Conservation (phyloP, 2,797 vertebrate species). For the Hydrolagus colliei region DNA sequence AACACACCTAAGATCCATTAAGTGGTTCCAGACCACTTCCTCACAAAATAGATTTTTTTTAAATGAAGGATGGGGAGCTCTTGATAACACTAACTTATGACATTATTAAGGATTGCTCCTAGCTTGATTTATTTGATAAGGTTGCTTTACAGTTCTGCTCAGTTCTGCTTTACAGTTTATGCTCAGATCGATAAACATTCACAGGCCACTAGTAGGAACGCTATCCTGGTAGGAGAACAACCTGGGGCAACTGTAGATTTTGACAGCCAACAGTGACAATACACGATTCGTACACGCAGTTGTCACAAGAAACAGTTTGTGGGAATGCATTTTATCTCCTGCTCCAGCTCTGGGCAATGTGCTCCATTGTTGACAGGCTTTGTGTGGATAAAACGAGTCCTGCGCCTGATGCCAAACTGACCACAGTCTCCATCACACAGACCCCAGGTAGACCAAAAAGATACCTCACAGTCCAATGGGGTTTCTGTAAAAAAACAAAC, state of each 20-base stretch:
- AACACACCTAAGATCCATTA: background rate
- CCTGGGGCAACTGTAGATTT: background rate
- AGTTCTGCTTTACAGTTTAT: background rate
- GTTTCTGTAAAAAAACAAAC: conserved; percentile 48
- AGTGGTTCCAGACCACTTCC: background rate
- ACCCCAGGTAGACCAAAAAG: conserved; percentile 70
- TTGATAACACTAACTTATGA: background rate
- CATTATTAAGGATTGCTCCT: background rate
- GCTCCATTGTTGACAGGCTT: conserved; percentile 62
- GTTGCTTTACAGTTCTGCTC: too few species aligned
- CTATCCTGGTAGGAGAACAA: too few species aligned
- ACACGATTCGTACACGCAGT: background rate
- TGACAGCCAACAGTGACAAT: background rate
- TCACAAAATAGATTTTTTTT: too few species aligned
- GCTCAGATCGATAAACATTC: background rate
- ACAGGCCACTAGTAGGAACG: background rate
- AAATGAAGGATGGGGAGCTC: too few species aligned
- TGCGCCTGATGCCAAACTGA: conserved; percentile 55
- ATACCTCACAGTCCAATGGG: conserved; percentile 68
- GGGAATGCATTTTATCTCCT: conserved; percentile 58
- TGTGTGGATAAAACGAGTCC: conserved; percentile 67
- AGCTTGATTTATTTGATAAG: background rate
- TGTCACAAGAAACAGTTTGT: conserved; percentile 58
- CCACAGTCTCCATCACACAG: conserved; percentile 60
- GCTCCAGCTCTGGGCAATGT: conserved; percentile 68